Conservation (phyloP, 2,888 invertebrate species). For the Cryptus viduatorius region DNA sequence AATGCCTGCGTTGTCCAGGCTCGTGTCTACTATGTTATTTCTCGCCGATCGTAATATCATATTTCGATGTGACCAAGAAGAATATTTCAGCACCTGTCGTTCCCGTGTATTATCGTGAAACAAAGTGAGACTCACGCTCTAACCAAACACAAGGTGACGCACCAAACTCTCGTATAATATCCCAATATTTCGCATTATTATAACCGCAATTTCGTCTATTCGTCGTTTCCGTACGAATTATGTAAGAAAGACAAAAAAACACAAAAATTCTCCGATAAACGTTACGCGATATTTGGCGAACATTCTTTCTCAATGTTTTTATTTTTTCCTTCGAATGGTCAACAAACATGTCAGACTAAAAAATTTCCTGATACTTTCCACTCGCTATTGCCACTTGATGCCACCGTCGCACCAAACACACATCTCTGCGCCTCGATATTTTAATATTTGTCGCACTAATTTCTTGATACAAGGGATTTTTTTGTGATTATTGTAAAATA, state of each 20-base stretch:
- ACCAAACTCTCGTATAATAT: conserved; percentile 69
- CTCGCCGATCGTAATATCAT: conserved; percentile 77
- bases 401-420: too few relatives aligned
- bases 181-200: conserved; percentile 74
- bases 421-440: too few relatives aligned
- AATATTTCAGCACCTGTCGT: conserved; percentile 74
- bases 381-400: too few relatives aligned
- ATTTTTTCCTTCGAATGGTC: background rate
- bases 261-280: background rate
- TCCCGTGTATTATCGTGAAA: conserved; percentile 75
- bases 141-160: conserved; percentile 79
- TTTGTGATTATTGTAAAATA: too few relatives aligned
- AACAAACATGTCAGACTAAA: too few relatives aligned
- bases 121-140: conserved; percentile 71
- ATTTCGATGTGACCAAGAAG: conserved; percentile 79
- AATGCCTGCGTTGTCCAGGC: conserved; percentile 82
- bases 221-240: conserved; percentile 77
- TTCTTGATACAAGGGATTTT: background rate
- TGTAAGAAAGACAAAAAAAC: conserved; percentile 74
- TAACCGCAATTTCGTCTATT: conserved; percentile 77
- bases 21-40: conserved; percentile 81
- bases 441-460: background rate
- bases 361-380: too few relatives aligned
- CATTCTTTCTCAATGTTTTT: background rate
- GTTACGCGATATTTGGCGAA: background rate